Evolutionary conservation across 2,113 vertebrate species (phyloP).

Genomic region (Ceratotherium simum): DNA sequence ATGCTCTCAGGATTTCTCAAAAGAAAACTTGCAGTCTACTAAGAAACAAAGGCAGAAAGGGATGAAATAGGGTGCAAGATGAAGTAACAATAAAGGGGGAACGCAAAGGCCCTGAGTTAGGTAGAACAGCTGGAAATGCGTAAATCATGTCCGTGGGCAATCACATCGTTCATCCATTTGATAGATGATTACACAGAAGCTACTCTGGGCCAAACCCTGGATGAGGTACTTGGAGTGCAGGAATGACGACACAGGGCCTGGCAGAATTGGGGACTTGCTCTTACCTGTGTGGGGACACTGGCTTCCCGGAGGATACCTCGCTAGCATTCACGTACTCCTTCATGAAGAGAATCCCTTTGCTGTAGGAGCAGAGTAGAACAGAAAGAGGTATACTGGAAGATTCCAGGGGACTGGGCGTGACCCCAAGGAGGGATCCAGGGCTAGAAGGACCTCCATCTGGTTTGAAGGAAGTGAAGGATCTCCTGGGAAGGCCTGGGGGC

Average conservation of each 20-base stretch:
- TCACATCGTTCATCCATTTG: too few relatives aligned
- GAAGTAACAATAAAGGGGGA: not conserved
- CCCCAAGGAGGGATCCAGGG: not conserved
- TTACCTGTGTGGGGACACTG: conserved; percentile 52
- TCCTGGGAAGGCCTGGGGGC: not conserved
- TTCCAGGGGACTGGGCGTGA: not conserved
- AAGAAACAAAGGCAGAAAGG: not conserved
- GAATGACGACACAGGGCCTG: too few relatives aligned
- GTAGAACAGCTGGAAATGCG: not conserved
- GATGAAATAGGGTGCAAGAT: too few relatives aligned
- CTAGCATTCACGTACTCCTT: conserved; percentile 59
- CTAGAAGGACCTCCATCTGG: not conserved
- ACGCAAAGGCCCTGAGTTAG: not conserved
- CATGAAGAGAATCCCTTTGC: conserved; percentile 73
- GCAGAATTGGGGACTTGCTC: not conserved
- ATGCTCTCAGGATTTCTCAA: not conserved
- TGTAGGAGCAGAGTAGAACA: conserved; percentile 23
- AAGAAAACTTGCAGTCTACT: not conserved
- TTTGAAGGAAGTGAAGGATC: not conserved
- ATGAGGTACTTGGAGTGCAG: not conserved
- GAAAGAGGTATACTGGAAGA: not conserved
- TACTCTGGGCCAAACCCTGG: not conserved
- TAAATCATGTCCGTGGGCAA: not conserved
- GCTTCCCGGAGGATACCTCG: conserved; percentile 55
- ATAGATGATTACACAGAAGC: not conserved